phyloP scores from a whole-genome alignment of 2,113 vertebrate species.

The Rutilus rutilus region DNA sequence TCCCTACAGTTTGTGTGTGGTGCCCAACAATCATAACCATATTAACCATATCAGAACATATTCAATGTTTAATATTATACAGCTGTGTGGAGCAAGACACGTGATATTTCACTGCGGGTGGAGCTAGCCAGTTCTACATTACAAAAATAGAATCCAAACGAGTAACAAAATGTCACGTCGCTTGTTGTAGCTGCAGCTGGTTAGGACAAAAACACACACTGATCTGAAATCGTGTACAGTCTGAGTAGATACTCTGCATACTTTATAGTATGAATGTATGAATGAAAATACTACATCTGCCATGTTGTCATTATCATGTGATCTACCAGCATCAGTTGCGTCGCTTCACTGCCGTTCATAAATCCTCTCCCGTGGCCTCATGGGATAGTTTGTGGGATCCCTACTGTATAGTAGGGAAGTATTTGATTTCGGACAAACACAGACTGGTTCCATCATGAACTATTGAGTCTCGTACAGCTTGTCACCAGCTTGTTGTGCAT shows the following conservation, averaged over 20 bases:
- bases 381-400: too few relatives aligned
- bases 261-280: too few relatives aligned
- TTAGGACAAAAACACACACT: neutral
- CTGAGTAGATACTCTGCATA: too few relatives aligned
- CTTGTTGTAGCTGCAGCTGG: neutral
- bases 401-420: too few relatives aligned
- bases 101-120: neutral
- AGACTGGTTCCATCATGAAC: neutral
- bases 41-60: neutral
- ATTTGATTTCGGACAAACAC: too few relatives aligned
- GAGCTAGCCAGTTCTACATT: neutral
- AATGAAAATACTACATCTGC: too few relatives aligned
- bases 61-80: neutral
- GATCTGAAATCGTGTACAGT: too few relatives aligned
- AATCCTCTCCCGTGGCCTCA: too few relatives aligned
- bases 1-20: neutral
- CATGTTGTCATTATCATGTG: too few relatives aligned
- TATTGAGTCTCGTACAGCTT: neutral
- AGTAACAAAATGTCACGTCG: neutral
- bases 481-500: neutral
- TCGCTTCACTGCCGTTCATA: too few relatives aligned
- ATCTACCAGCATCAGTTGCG: too few relatives aligned
- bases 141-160: neutral
- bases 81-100: neutral
- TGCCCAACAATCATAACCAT: neutral